A percentile compares a stretch with the other conserved stretches of the same genome.
Conservation (phyloP, 2,888 invertebrate genomes). For the Heliconius hortense region DNA sequence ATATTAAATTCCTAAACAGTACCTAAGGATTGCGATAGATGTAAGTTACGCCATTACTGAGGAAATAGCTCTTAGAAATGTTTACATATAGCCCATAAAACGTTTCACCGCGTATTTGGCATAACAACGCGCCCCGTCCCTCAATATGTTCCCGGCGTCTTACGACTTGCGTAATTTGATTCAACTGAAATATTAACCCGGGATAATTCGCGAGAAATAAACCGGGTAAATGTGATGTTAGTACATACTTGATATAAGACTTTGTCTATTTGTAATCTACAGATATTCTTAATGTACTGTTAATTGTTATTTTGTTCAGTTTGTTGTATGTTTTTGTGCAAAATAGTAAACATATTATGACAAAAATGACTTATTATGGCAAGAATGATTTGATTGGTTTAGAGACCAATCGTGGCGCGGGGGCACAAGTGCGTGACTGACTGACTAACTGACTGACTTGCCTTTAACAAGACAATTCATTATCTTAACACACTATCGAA, state of each 20-base stretch:
- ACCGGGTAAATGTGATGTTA: conserved; percentile 34
- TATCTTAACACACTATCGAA: too few species aligned
- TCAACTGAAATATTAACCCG: conserved; percentile 74
- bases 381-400: too few species aligned
- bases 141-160: conserved; percentile 64
- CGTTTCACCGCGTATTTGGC: conserved; percentile 58
- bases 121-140: conserved; percentile 58
- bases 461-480: too few species aligned
- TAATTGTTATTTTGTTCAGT: background rate
- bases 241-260: background rate
- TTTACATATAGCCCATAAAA: conserved; percentile 64
- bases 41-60: conserved; percentile 57
- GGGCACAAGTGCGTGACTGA: too few species aligned
- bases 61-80: conserved; percentile 66
- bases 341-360: too few species aligned
- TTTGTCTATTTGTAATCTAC: background rate
- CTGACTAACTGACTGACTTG: too few species aligned
- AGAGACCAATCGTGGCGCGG: too few species aligned
- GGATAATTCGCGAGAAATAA: conserved; percentile 64
- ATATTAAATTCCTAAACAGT: conserved; percentile 13
- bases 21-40: conserved; percentile 17
- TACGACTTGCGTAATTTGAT: conserved; percentile 75
- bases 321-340: background rate
- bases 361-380: too few species aligned
- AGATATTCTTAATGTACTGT: too few species aligned